Percentiles rank a stretch among this genome's conserved stretches.
These are phyloP conservation scores for Microplitis deprimator DNA, from an alignment of 2,888 invertebrate species.

Conservation along the genomic window DNA sequence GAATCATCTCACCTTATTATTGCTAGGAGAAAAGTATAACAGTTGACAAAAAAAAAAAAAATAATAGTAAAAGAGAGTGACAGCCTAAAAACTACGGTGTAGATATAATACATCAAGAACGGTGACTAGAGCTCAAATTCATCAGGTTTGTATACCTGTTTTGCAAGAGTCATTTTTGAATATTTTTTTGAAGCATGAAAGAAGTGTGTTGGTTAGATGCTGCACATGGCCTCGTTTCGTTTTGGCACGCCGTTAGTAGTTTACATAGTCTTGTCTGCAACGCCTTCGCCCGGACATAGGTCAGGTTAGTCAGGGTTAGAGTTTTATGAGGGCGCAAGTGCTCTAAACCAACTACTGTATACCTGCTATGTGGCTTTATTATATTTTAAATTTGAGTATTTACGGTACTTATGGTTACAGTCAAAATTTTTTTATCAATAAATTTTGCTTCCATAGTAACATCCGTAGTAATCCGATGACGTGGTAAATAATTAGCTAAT, in stretches of 20 bases:
- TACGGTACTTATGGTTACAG: background rate
- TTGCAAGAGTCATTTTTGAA: background rate
- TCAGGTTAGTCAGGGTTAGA: constrained; percentile 33
- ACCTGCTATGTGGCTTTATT: constrained; percentile 21
- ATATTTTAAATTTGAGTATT: background rate
- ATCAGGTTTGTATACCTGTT: constrained; percentile 16
- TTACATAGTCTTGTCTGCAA: constrained; percentile 55
- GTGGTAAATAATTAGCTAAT: no score
- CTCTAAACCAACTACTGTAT: constrained; percentile 30
- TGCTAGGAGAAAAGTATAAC: constrained; percentile 17
- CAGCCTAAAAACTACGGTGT: background rate
- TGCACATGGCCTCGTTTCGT: constrained; percentile 64
- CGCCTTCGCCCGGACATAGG: constrained; percentile 40
- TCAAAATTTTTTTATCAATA: no score
- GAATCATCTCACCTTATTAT: background rate
- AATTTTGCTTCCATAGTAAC: no score
- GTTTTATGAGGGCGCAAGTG: constrained; percentile 31
- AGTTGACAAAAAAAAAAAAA: background rate
- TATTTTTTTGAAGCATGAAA: background rate
- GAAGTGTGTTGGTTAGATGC: constrained; percentile 25
- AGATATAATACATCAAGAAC: background rate
- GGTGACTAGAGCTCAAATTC: background rate
- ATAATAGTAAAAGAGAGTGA: background rate
- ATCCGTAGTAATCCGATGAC: no score
- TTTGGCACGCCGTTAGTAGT: constrained; percentile 57